These are phyloP conservation scores for Tarsius wallacei DNA, from an alignment of 2,797 vertebrate genomes.

Conservation along the genomic window DNA sequence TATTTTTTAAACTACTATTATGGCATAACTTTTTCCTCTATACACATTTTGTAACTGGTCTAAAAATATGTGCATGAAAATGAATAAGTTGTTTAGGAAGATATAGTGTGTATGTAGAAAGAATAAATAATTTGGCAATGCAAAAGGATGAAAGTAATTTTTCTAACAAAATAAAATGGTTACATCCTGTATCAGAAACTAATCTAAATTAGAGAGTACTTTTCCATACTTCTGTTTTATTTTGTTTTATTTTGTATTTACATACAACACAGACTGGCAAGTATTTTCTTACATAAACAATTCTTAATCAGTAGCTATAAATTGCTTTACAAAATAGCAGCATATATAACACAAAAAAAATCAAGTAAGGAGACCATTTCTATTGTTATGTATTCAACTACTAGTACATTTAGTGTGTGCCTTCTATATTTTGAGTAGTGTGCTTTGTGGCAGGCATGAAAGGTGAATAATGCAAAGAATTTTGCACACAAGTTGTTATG, in stretches of 20 bases:
- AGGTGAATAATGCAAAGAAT: slow-evolving; percentile 41
- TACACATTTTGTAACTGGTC: background rate
- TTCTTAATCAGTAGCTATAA: background rate
- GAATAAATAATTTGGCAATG: background rate
- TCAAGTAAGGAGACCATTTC: background rate
- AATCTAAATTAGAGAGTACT: slow-evolving; percentile 6
- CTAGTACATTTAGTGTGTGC: background rate
- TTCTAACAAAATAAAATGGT: background rate
- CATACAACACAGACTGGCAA: background rate
- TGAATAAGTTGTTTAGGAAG: background rate
- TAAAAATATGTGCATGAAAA: background rate
- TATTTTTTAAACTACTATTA: background rate
- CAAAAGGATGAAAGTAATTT: background rate
- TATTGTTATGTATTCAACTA: slow-evolving; percentile 1
- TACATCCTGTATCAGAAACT: background rate
- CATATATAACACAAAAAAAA: slow-evolving; percentile 65
- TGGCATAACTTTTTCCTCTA: background rate
- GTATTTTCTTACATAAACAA: background rate
- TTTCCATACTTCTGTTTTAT: background rate
- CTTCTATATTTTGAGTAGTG: background rate
- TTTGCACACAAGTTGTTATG: slow-evolving; percentile 37
- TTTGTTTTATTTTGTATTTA: slow-evolving; percentile 58
- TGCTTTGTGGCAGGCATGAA: background rate
- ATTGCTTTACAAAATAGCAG: slow-evolving; percentile 48
- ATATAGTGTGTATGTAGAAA: background rate